These are phyloP conservation scores for Eupithecia vulgata DNA, from an alignment of 2,888 invertebrate genomes.

Conservation along the genomic window DNA sequence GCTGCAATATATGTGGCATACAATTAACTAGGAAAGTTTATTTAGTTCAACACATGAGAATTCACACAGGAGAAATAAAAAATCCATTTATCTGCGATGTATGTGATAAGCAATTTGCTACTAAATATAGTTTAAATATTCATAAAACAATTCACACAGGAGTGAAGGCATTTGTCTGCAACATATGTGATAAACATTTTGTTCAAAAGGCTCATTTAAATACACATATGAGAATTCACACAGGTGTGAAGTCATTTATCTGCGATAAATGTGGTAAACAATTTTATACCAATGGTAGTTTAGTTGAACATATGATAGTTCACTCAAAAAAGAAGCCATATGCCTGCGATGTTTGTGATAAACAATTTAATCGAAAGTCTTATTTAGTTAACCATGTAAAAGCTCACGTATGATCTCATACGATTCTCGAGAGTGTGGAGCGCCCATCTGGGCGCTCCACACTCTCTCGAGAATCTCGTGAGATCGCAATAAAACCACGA, in stretches of 20 bases:
- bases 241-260: neutral
- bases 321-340: neutral
- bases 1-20: neutral
- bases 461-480: no score
- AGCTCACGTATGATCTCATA: no score
- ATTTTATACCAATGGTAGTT: neutral
- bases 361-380: neutral
- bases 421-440: no score
- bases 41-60: neutral
- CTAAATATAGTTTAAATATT: neutral
- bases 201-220: neutral
- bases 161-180: neutral
- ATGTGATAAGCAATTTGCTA: neutral
- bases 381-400: neutral
- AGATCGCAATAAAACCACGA: no score
- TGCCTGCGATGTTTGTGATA: neutral
- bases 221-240: neutral
- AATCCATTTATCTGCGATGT: neutral
- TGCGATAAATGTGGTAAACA: constrained; percentile 2
- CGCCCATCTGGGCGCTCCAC: no score
- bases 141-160: neutral
- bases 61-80: neutral
- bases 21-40: neutral
- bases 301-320: constrained; percentile 1
- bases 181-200: neutral